Conservation (phyloP, 2,888 invertebrate species). For the Dynastes tityus region DNA sequence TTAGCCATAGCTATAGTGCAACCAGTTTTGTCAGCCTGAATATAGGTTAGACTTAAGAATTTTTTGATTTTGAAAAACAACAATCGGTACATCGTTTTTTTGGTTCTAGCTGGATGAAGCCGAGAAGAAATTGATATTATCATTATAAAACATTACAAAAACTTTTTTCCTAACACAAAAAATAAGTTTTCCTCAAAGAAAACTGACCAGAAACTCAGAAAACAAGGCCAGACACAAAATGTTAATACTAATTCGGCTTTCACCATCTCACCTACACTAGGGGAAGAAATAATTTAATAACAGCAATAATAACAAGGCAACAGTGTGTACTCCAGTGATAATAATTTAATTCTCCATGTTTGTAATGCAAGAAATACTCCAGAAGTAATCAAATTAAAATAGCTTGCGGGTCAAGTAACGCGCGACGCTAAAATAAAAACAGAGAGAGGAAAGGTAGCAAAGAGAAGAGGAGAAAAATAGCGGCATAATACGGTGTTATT, state of each 20-base stretch:
- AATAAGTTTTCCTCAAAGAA: not conserved
- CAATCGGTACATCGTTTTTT: too few relatives aligned
- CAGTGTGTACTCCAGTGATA: not conserved
- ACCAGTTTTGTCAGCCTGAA: too few relatives aligned
- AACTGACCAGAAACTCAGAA: not conserved
- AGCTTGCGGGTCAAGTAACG: conserved; percentile 4
- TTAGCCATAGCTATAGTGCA: too few relatives aligned
- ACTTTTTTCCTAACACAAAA: not conserved
- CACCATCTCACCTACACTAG: not conserved
- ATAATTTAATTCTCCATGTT: conserved; percentile 18
- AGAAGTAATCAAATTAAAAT: conserved; percentile 26
- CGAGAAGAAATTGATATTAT: too few relatives aligned
- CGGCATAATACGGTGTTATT: conserved; percentile 21
- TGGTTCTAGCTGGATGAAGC: too few relatives aligned
- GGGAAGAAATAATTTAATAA: conserved; percentile 28
- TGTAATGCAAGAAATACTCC: conserved; percentile 26
- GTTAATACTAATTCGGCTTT: conserved; percentile 16
- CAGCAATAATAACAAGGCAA: conserved; percentile 10
- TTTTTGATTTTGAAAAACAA: too few relatives aligned
- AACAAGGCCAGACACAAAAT: not conserved
- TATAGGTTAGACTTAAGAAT: too few relatives aligned
- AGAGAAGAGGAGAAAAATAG: not conserved
- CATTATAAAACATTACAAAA: too few relatives aligned
- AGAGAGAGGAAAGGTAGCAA: not conserved
- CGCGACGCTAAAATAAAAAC: not conserved